phyloP scores from a whole-genome alignment of 2,113 vertebrate genomes.

The Gymnorhina tibicen region DNA sequence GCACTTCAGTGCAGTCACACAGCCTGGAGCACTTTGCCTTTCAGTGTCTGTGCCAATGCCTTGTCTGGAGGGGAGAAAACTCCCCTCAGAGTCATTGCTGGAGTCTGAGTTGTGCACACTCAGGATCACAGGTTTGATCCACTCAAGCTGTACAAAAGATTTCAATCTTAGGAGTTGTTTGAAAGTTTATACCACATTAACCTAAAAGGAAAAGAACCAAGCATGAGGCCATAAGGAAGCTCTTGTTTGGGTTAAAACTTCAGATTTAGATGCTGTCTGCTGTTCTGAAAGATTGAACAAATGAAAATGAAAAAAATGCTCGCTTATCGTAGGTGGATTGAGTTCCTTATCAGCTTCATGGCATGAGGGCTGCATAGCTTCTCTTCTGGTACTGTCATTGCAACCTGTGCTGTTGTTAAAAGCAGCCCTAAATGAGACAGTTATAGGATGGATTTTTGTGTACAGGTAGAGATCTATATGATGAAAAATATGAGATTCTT shows the following conservation, averaged over 20 bases:
- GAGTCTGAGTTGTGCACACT: no score
- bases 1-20: fast-evolving
- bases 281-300: background rate
- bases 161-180: background rate
- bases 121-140: background rate
- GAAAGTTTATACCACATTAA: background rate
- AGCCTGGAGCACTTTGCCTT: fast-evolving
- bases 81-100: background rate
- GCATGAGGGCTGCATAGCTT: background rate
- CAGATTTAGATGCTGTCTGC: background rate
- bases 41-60: background rate
- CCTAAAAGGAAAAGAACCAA: fast-evolving
- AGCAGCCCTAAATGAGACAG: background rate
- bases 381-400: background rate
- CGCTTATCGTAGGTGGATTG: background rate
- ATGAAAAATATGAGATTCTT: background rate
- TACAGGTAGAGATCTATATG: background rate
- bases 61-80: background rate
- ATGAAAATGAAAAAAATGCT: background rate
- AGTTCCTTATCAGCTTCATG: background rate
- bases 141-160: background rate
- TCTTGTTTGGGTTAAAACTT: background rate
- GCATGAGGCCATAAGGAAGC: background rate
- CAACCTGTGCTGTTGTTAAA: background rate
- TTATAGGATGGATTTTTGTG: background rate